Evolutionary conservation across 2,113 vertebrate genomes (phyloP).

Genomic region (Cyanoramphus novaezelandiae): DNA sequence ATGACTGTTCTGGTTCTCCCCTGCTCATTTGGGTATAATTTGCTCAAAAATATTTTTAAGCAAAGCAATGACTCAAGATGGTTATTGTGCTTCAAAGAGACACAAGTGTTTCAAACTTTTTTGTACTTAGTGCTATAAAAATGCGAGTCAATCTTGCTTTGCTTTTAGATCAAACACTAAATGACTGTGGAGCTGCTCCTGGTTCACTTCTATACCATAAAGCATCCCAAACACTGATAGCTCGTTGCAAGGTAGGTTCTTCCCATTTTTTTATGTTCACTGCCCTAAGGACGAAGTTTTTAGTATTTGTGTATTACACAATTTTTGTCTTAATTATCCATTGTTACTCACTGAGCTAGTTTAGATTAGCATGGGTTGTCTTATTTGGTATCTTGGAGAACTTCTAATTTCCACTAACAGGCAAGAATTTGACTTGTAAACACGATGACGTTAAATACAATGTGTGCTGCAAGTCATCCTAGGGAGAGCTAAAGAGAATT

Average conservation of each 20-base stretch:
- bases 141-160: background rate
- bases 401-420: background rate
- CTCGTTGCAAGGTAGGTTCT: conserved; percentile 87
- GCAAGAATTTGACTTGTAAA: background rate
- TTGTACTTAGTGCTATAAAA: background rate
- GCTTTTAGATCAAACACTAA: conserved; percentile 55
- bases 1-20: background rate
- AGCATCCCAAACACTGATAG: conserved; percentile 76
- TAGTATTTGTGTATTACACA: background rate
- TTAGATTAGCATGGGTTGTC: background rate
- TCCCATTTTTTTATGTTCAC: background rate
- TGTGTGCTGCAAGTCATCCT: background rate
- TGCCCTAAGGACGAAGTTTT: background rate
- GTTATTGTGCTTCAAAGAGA: background rate
- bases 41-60: background rate
- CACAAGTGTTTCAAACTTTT: background rate
- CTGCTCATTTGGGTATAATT: background rate
- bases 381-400: background rate
- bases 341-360: background rate
- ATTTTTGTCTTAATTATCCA: background rate
- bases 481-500: background rate
- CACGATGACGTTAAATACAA: background rate
- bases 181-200: conserved; percentile 61
- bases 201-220: conserved; percentile 85
- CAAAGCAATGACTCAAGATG: background rate